phyloP scores from a whole-genome alignment of 2,797 vertebrate species.

The Myotis pilosus region DNA sequence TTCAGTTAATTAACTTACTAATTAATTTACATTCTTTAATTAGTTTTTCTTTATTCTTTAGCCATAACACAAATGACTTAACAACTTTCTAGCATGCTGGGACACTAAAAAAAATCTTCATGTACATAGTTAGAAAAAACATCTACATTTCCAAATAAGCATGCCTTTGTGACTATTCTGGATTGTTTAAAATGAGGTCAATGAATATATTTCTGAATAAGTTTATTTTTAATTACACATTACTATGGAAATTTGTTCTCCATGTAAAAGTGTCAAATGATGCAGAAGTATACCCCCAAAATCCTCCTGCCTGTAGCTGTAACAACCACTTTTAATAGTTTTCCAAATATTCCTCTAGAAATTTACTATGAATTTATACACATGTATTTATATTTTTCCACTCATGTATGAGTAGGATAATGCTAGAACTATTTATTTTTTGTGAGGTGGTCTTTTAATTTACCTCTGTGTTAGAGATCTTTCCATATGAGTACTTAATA shows the following conservation, averaged over 20 bases:
- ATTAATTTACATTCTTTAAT: not conserved
- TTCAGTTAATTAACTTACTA: conserved; percentile 33
- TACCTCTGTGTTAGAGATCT: not conserved
- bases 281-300: not conserved
- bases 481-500: not conserved
- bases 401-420: not conserved
- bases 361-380: not conserved
- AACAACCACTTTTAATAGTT: not conserved
- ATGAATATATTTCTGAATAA: not conserved
- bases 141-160: conserved; percentile 6
- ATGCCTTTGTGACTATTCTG: not conserved
- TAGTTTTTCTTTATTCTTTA: not conserved
- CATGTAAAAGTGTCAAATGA: not conserved
- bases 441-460: not conserved
- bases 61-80: not conserved
- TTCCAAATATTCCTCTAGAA: not conserved
- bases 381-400: not conserved
- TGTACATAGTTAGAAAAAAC: conserved; percentile 19
- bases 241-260: not conserved
- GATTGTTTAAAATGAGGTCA: not conserved
- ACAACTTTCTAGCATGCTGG: not conserved
- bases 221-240: conserved; percentile 15
- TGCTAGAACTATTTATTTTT: not conserved
- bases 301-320: not conserved
- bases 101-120: not conserved